Evolutionary conservation across 2,888 invertebrate species (phyloP).

Genomic region (Corbicula japonica): DNA sequence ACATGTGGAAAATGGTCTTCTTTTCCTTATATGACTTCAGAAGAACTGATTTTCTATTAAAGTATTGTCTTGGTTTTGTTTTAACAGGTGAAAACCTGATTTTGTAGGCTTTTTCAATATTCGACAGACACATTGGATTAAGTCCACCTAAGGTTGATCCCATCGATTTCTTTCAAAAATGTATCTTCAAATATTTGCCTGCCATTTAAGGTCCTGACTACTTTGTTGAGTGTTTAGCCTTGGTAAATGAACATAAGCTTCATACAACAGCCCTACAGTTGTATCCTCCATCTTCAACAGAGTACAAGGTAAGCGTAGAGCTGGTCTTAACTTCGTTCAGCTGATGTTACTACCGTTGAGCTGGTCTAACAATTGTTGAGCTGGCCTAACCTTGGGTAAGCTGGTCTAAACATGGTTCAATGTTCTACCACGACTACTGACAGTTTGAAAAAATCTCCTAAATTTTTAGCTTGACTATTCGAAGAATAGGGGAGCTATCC

Average conservation of each 20-base stretch:
- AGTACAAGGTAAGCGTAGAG: slow-evolving; percentile 81
- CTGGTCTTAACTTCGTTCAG: background rate
- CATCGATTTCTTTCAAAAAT: too few relatives aligned
- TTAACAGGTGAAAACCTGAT: too few relatives aligned
- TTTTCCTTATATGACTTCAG: too few relatives aligned
- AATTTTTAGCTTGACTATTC: background rate
- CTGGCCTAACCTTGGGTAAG: background rate
- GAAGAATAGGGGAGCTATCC: too few relatives aligned
- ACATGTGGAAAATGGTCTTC: too few relatives aligned
- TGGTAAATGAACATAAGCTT: slow-evolving; percentile 92
- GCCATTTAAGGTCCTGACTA: slow-evolving; percentile 87
- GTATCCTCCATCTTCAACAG: slow-evolving; percentile 85
- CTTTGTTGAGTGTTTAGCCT: slow-evolving; percentile 90
- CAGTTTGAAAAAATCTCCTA: background rate
- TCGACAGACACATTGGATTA: too few relatives aligned
- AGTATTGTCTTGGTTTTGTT: background rate
- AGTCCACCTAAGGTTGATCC: too few relatives aligned
- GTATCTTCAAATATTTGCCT: too few relatives aligned
- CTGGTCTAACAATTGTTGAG: background rate
- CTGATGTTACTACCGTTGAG: background rate
- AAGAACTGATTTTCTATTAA: background rate
- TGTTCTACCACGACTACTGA: background rate
- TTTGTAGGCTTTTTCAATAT: too few relatives aligned
- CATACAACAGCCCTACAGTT: slow-evolving; percentile 90
- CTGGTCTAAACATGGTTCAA: background rate